Percentiles rank a stretch among this genome's conserved stretches.
Conservation (phyloP, 23 tunicate genomes). For the Trididemnum nubilum region DNA sequence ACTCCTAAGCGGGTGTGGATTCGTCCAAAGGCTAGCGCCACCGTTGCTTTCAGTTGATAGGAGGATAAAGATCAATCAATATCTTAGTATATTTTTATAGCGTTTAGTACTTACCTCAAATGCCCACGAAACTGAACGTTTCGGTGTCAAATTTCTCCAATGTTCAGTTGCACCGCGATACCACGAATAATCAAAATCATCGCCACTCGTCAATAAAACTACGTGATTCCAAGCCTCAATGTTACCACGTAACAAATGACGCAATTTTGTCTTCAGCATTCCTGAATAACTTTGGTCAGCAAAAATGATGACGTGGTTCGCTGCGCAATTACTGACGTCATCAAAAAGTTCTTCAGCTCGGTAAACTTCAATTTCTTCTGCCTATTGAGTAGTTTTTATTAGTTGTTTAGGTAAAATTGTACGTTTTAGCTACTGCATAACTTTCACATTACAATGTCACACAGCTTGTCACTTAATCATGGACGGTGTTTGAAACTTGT, state of each 20-base stretch:
- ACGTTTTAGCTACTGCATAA: neutral
- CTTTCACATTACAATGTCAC: no score
- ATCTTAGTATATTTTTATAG: no score
- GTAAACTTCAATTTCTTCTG: conserved; percentile 50
- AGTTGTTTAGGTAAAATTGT: neutral
- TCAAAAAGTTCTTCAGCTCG: conserved; percentile 34
- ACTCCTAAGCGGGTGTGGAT: no score
- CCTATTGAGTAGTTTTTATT: conserved; percentile 35
- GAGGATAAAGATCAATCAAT: no score
- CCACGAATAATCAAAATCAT: conserved; percentile 49
- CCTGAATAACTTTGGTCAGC: conserved; percentile 88
- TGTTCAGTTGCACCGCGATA: conserved; percentile 34
- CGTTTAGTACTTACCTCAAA: conserved; percentile 1
- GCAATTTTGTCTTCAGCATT: conserved; percentile 19
- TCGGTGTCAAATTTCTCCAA: conserved; percentile 44
- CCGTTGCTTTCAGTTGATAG: no score
- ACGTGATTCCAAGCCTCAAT: conserved; percentile 39
- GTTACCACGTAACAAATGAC: conserved; percentile 3
- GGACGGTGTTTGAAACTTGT: no score
- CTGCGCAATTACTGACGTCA: conserved; percentile 60
- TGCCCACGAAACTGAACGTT: conserved; percentile 44
- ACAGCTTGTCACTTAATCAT: no score
- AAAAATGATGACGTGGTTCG: conserved; percentile 61
- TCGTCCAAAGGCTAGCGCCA: no score
- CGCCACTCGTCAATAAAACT: conserved; percentile 55